Base-by-base conservation (phyloP, 2,888 invertebrate genomes). In the Catocala nupta region DNA sequence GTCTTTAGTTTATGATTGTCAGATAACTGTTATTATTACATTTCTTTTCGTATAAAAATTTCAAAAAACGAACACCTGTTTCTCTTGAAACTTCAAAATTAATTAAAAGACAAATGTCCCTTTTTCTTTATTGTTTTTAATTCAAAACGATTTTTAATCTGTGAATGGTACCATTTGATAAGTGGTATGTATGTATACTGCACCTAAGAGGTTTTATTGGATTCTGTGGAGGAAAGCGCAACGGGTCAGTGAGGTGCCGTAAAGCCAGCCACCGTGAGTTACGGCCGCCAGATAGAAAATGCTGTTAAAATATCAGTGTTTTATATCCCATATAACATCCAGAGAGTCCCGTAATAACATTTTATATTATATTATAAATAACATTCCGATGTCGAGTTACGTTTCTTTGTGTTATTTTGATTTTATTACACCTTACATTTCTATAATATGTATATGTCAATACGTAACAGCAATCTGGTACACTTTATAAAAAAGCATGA, bases 281-380 rank as follows among this genome's bases (percentile, higher is more conserved):
- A 75, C 56, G 61, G 55, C 54, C 54, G 53, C 33, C 53, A 67
- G 45, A 70, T 75, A 65, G 78, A 72, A 75, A 68, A 62, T 42
- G 55, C 63, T 75, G 63, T 75, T 71, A 75, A 75, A 75, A 77
- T 77, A 74, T 54, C 71, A 65, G 61, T 71, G 68, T 77, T 77
- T 25, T 74, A 75, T 77, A 64, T 62, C 50, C 39, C 47, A 71
- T 56, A 75, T 74, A 60, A 77, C 49, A n/a, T 53, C 55, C 68
- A 64, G 44, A 55, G 65, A 61, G 56, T 34, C 55, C 50, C 56
- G 64, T 74, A 77, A 71, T 71, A 75, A 71, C 58, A 62, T 66
- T 68, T 64, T 64, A 63, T 74, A 74, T 71, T 56, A 71, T 58
- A 63, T 45, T 67, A 50, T 68, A 71, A 77, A 74, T 71, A 74